Base-by-base conservation (phyloP, 1,140 invertebrate species). In the Heterodera schachtii region DNA sequence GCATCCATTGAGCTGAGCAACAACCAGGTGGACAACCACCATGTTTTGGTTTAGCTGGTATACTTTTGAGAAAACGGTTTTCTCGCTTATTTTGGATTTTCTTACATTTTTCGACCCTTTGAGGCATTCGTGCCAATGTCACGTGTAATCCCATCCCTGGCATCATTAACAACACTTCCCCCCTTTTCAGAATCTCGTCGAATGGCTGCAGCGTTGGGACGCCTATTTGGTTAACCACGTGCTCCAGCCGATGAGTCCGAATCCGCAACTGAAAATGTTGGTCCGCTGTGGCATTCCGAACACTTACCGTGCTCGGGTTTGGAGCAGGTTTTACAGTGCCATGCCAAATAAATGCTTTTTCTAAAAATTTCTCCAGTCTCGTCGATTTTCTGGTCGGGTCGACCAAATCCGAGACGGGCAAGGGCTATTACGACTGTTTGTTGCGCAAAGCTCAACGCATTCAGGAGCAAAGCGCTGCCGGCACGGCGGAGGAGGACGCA, bases 271-370 rank as follows among this genome's bases (percentile, higher is more conserved):
- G 21, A 91, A 91, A 78, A 47, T 73, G 9, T 82, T 91, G 16
- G 80, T 91, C 11, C 76, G 90, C 46, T 84, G 60, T 66, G 90
- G 90, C 60, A 86, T 91, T 76, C 90, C 90, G 9, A 84, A 88
- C 83, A 86, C 90, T 75, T 91, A 90, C 82, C 87, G 87, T 75
- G 84, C 87, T 44, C 86, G 84, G 75, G 86, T 90, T 83, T 89
- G 85, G 90, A 84, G 85, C 79, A 74, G 80, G 81, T 83, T 70
- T 57, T 85, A 8, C 60, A 52, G 43, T 46, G 9, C 13, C 13
- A 47, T 3, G 8, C 13, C 49, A 46, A 47, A 1, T 52, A 13
- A 76, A n/a, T 19, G 49, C 74, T 75, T 79, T 49, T 46, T 7
- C 11, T 57, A 1, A 31, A 79, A 66, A 7, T 80, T 21, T 60